These are phyloP conservation scores for Deilephila elpenor DNA, from an alignment of 2,888 invertebrate genomes.

Conservation along the genomic window DNA sequence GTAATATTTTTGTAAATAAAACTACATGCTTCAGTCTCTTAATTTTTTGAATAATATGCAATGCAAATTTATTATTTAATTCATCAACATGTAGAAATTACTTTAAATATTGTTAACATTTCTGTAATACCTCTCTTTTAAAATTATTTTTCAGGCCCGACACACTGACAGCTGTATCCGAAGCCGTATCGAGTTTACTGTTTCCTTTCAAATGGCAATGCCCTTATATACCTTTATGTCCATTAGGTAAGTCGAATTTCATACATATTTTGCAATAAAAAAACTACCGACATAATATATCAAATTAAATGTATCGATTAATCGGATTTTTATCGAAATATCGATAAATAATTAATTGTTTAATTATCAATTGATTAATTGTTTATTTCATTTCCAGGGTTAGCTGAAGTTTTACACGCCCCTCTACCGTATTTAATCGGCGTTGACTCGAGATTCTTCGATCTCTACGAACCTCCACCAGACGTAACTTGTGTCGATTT, in stretches of 20 bases:
- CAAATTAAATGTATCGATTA: not conserved
- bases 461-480: conserved; percentile 97
- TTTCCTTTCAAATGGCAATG: conserved; percentile 99
- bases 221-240: conserved; percentile 99
- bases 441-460: conserved; percentile 98
- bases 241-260: conserved; percentile 88
- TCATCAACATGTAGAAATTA: too few species aligned
- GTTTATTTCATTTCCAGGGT: conserved; percentile 77
- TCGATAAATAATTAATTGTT: too few species aligned
- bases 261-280: not conserved
- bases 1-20: too few species aligned
- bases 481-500: conserved; percentile 99
- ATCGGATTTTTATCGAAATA: not conserved
- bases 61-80: too few species aligned
- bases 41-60: too few species aligned
- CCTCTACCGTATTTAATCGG: conserved; percentile 99
- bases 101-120: too few species aligned
- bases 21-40: too few species aligned
- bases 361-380: too few species aligned
- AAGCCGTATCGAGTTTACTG: conserved; percentile 96
- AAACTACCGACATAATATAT: not conserved
- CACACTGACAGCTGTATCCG: conserved; percentile 97
- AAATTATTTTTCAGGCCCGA: conserved; percentile 88
- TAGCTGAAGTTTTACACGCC: conserved; percentile 98
- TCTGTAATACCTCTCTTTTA: conserved; percentile 28